phyloP scores from a whole-genome alignment of 1,140 invertebrate genomes.

The Antheraea pernyi region DNA sequence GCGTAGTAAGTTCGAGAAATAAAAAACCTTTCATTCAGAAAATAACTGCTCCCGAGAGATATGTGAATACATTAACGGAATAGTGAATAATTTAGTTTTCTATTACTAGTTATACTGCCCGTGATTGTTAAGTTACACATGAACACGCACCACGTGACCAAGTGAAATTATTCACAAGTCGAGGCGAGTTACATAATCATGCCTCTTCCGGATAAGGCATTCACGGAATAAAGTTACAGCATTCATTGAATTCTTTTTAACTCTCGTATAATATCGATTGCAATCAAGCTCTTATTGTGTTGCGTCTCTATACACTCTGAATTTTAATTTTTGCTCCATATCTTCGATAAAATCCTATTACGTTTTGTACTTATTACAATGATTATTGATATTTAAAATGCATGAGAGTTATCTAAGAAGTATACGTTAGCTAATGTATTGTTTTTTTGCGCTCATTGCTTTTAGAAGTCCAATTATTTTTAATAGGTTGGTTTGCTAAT shows the following conservation, averaged over 20 bases:
- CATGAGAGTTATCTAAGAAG: not conserved
- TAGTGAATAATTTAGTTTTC: not conserved
- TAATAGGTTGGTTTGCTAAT: no score
- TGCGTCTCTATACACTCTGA: not conserved
- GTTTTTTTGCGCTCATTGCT: no score
- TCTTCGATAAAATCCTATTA: not conserved
- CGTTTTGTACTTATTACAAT: not conserved
- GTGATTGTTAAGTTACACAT: not conserved
- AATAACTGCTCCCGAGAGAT: no score
- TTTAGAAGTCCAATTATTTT: no score
- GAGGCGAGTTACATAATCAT: constrained; percentile 8
- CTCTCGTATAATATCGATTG: not conserved
- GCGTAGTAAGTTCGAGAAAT: no score
- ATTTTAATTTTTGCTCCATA: not conserved
- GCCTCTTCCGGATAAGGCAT: constrained; percentile 8
- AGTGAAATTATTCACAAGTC: constrained; percentile 16
- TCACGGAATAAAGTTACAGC: constrained; percentile 2
- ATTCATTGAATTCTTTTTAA: not conserved
- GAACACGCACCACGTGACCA: constrained; percentile 10
- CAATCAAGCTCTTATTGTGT: not conserved
- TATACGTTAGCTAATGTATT: no score
- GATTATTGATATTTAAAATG: not conserved
- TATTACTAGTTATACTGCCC: no score
- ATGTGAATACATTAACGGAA: no score
- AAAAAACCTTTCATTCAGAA: no score